Evolutionary conservation across 2,113 vertebrate species (phyloP).

Genomic region (Erythrolamprus reginae): DNA sequence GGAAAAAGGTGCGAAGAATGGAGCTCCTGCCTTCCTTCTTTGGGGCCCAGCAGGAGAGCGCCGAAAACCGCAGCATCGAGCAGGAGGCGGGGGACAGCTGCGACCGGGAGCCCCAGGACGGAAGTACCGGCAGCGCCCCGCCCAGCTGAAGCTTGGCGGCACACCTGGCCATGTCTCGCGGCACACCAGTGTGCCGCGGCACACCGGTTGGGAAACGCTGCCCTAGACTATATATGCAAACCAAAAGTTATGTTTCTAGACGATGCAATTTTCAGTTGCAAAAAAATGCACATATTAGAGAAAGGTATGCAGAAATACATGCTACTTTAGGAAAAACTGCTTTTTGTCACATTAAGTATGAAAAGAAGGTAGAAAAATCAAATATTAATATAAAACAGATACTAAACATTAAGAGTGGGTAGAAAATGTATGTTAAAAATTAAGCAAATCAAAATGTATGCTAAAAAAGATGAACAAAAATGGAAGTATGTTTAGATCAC

Average conservation of each 20-base stretch:
- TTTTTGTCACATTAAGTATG: neutral
- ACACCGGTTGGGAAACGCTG: no score
- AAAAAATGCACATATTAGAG: neutral
- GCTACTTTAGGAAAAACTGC: neutral
- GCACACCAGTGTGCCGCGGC: no score
- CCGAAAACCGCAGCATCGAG: no score
- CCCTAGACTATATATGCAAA: neutral
- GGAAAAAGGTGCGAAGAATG: no score
- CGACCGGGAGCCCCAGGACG: no score
- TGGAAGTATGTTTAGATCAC: neutral
- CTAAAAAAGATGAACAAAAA: neutral
- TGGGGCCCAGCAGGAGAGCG: no score
- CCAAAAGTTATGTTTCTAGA: neutral
- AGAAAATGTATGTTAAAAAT: neutral
- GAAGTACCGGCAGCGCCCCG: no score
- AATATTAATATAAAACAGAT: neutral
- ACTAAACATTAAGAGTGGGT: neutral
- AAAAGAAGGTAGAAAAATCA: neutral
- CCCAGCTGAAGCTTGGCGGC: no score
- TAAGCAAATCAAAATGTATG: neutral
- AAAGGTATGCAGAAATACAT: neutral
- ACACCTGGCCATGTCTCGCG: no score
- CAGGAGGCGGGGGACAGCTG: no score
- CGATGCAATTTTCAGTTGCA: neutral
- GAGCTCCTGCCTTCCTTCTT: no score